A percentile compares a stretch with the other conserved stretches of the same genome.
Evolutionary conservation across 2,113 vertebrate species (phyloP).

Genomic region (Capreolus pygargus): DNA sequence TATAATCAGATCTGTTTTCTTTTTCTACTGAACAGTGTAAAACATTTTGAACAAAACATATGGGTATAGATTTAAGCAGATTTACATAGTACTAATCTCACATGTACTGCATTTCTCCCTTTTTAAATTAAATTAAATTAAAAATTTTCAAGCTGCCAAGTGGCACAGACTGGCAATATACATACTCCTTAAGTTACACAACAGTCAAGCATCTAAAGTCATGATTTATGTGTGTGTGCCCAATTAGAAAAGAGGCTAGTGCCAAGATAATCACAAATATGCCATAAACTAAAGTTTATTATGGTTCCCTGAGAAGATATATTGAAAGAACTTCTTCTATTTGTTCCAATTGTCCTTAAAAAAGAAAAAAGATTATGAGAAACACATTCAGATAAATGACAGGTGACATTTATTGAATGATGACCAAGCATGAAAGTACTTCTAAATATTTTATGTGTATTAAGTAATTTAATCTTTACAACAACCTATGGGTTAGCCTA

Average conservation of each 20-base stretch:
- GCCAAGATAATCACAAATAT: constrained; percentile 68
- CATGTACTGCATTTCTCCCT: constrained; percentile 76
- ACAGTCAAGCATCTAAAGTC: constrained; percentile 79
- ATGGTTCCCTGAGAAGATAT: constrained; percentile 1
- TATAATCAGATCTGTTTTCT: constrained; percentile 55
- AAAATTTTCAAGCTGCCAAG: constrained; percentile 78
- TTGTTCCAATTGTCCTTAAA: background rate
- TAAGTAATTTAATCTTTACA: background rate
- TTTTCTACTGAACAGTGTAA: constrained; percentile 47
- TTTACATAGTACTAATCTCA: constrained; percentile 71
- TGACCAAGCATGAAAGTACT: background rate
- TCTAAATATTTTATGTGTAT: background rate
- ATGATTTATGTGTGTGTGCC: constrained; percentile 68
- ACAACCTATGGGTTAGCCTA: no score
- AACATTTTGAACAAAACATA: constrained; percentile 72
- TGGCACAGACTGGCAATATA: constrained; percentile 74
- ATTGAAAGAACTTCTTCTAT: constrained; percentile 1
- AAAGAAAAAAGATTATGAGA: background rate
- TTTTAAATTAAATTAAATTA: constrained; percentile 79
- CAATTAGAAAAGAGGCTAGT: constrained; percentile 73
- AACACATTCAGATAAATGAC: background rate
- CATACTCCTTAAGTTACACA: constrained; percentile 71
- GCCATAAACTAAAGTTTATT: constrained; percentile 53
- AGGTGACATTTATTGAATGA: background rate
- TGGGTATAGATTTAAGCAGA: constrained; percentile 65